These are phyloP conservation scores for Ctenopoma multispine DNA, from an alignment of 2,797 vertebrate species.

Conservation along the genomic window DNA sequence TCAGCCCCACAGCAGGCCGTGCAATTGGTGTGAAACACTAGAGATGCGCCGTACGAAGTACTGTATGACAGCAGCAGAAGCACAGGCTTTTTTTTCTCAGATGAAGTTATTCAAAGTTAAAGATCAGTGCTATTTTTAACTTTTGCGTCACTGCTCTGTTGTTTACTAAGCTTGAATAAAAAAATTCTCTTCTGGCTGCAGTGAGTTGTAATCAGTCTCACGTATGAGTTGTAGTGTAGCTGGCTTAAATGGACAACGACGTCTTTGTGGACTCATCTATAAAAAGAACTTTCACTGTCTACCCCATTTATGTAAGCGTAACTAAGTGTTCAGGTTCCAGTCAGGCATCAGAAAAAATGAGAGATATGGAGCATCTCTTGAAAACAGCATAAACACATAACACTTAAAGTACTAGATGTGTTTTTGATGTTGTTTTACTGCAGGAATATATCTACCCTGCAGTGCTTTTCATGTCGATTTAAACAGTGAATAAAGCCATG, in stretches of 20 bases:
- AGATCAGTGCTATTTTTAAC: neutral
- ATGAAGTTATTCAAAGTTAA: slow-evolving; percentile 6
- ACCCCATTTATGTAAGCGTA: neutral
- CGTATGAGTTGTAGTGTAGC: too few species aligned
- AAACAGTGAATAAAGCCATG: slow-evolving; percentile 5
- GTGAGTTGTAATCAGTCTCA: neutral
- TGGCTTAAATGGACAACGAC: neutral
- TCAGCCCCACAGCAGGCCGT: slow-evolving; percentile 49
- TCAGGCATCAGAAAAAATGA: neutral
- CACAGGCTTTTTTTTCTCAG: slow-evolving; percentile 20
- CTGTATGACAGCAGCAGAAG: slow-evolving; percentile 5
- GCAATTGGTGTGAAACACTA: slow-evolving; percentile 50
- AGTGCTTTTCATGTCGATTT: slow-evolving; percentile 25
- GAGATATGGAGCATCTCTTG: neutral
- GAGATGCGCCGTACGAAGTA: slow-evolving; percentile 22
- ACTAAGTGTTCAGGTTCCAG: neutral
- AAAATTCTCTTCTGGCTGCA: neutral
- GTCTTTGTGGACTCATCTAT: neutral
- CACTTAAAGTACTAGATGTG: neutral
- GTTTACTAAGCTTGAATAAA: neutral
- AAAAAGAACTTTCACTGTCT: neutral
- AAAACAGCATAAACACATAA: neutral
- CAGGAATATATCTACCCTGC: neutral
- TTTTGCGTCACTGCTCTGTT: neutral
- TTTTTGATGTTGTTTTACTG: neutral